phyloP scores from a whole-genome alignment of 1,140 invertebrate species.

The Eciton burchellii region DNA sequence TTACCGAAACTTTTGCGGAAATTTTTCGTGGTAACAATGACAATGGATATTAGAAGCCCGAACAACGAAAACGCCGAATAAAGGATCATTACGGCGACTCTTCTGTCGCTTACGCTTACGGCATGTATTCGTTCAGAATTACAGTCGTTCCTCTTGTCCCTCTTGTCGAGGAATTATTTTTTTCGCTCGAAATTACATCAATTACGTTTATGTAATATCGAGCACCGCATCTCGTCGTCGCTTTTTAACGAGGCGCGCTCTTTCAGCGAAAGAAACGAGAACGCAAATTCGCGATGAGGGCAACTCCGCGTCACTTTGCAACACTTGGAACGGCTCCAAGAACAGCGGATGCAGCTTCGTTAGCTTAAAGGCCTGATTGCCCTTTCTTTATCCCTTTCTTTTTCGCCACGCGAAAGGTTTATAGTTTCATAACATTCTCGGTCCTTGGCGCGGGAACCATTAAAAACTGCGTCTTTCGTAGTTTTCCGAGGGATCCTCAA shows the following conservation, averaged over 20 bases:
- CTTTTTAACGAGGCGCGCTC: not conserved
- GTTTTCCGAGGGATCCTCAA: constrained; percentile 29
- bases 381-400: constrained; percentile 17
- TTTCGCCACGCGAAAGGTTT: constrained; percentile 28
- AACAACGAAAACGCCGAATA: not conserved
- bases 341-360: constrained; percentile 31
- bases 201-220: not conserved
- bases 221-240: not conserved
- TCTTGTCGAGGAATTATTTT: not conserved
- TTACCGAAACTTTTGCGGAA: not conserved
- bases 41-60: not conserved
- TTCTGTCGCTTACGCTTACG: not conserved
- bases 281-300: constrained; percentile 32
- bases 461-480: constrained; percentile 51
- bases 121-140: too few species aligned
- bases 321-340: constrained; percentile 34
- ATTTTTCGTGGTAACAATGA: not conserved
- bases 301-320: constrained; percentile 36
- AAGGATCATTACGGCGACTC: not conserved
- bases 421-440: constrained; percentile 44
- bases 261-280: not conserved
- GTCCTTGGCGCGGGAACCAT: constrained; percentile 23
- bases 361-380: constrained; percentile 33
- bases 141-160: not conserved
- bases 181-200: not conserved